Percentiles rank a stretch among this genome's conserved stretches.
Evolutionary conservation across 2,797 vertebrate genomes (phyloP).

Genomic region (Acanthiza pusilla): DNA sequence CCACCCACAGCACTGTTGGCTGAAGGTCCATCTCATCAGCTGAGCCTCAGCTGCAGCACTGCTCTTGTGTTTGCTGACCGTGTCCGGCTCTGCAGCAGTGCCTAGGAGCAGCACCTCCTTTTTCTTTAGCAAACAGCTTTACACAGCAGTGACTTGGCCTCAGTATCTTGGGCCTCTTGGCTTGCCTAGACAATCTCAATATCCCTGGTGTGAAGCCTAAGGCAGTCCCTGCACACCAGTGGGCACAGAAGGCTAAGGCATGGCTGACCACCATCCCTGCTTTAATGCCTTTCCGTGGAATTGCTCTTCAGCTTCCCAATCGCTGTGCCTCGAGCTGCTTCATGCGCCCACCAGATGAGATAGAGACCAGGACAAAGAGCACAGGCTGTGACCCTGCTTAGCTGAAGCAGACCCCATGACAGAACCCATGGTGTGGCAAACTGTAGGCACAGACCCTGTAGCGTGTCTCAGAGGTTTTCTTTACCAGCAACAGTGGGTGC

Average conservation of each 20-base stretch:
- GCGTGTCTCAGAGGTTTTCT: neutral
- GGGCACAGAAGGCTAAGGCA: neutral
- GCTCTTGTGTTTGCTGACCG: accelerated
- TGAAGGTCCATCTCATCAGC: neutral
- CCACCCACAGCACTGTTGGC: accelerated
- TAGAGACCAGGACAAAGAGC: neutral
- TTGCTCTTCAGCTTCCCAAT: neutral
- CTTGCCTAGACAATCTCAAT: neutral
- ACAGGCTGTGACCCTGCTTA: neutral
- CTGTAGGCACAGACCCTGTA: neutral
- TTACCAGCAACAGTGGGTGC: neutral
- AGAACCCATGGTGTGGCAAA: neutral
- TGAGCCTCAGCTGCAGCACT: neutral
- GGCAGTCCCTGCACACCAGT: neutral
- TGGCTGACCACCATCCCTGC: neutral
- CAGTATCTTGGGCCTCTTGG: neutral
- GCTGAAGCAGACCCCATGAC: neutral
- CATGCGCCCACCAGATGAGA: neutral
- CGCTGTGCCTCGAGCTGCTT: neutral
- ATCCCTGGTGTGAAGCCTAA: neutral
- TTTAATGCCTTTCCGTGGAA: neutral
- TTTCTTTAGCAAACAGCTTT: neutral
- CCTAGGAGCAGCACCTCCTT: neutral
- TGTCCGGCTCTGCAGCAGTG: neutral
- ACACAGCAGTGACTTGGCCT: neutral